These are phyloP conservation scores for Cartodere bifasciata DNA, from an alignment of 2,888 invertebrate genomes.

Conservation along the genomic window DNA sequence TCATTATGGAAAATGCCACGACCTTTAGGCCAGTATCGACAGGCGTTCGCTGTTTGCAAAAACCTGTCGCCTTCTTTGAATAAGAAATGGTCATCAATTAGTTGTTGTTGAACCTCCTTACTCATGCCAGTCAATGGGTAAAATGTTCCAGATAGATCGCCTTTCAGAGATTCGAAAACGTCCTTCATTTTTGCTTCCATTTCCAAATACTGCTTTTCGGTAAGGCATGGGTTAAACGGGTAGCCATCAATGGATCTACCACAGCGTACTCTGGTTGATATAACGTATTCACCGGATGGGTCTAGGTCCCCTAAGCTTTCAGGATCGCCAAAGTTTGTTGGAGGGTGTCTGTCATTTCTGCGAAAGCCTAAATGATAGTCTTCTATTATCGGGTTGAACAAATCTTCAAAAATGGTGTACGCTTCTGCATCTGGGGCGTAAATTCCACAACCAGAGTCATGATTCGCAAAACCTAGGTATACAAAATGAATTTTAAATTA, in stretches of 20 bases:
- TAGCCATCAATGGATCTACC: constrained; percentile 47
- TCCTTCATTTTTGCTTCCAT: constrained; percentile 41
- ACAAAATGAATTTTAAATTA: too few species aligned
- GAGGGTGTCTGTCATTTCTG: constrained; percentile 43
- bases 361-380: constrained; percentile 53
- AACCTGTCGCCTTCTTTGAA: constrained; percentile 92
- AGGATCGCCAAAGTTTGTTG: constrained; percentile 46
- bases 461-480: constrained; percentile 48
- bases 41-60: constrained; percentile 80
- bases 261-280: constrained; percentile 53
- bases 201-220: constrained; percentile 46
- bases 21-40: constrained; percentile 86
- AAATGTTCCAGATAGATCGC: constrained; percentile 84
- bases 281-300: constrained; percentile 43
- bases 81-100: constrained; percentile 93
- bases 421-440: constrained; percentile 57
- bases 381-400: constrained; percentile 56
- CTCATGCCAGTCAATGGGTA: constrained; percentile 87
- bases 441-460: constrained; percentile 50
- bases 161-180: constrained; percentile 25
- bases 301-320: constrained; percentile 43
- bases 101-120: constrained; percentile 82
- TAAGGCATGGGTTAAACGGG: constrained; percentile 55
- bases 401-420: constrained; percentile 46
- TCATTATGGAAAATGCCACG: constrained; percentile 95